phyloP scores from a whole-genome alignment of 1,140 invertebrate species.

The Formica selysi region DNA sequence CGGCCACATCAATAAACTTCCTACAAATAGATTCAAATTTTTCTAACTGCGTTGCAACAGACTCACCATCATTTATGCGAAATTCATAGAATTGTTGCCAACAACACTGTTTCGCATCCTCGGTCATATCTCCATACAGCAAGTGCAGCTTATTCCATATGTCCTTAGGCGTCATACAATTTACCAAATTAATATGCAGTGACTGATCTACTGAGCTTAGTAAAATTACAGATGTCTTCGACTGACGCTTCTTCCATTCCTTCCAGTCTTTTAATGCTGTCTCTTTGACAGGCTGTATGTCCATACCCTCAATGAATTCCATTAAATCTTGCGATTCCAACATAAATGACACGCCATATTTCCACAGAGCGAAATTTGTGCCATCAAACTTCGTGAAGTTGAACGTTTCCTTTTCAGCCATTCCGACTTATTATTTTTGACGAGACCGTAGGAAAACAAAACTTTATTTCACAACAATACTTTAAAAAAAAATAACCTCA shows the following conservation, averaged over 20 bases:
- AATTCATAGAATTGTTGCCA: constrained; percentile 52
- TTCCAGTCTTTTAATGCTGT: not conserved
- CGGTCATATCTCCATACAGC: constrained; percentile 18
- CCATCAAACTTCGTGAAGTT: constrained; percentile 8
- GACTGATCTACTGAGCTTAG: constrained; percentile 14
- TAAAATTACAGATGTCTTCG: not conserved
- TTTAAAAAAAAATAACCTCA: too few relatives aligned
- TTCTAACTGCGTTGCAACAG: constrained; percentile 21
- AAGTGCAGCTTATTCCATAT: constrained; percentile 30
- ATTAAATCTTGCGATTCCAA: not conserved
- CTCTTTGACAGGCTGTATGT: not conserved
- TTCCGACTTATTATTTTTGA: not conserved
- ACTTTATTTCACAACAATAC: too few relatives aligned
- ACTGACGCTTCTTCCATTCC: not conserved
- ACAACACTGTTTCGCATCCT: constrained; percentile 22
- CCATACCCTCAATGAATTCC: not conserved
- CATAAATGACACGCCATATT: not conserved
- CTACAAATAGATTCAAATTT: constrained; percentile 52
- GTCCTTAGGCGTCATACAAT: constrained; percentile 17
- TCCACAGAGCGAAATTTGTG: constrained; percentile 27
- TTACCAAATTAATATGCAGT: constrained; percentile 36
- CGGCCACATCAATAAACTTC: constrained; percentile 8
- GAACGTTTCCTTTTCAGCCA: constrained; percentile 5
- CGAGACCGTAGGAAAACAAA: too few relatives aligned
- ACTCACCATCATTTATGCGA: constrained; percentile 31